Base-by-base conservation (phyloP, 2,888 invertebrate genomes). In the Calameuta pallipes region DNA sequence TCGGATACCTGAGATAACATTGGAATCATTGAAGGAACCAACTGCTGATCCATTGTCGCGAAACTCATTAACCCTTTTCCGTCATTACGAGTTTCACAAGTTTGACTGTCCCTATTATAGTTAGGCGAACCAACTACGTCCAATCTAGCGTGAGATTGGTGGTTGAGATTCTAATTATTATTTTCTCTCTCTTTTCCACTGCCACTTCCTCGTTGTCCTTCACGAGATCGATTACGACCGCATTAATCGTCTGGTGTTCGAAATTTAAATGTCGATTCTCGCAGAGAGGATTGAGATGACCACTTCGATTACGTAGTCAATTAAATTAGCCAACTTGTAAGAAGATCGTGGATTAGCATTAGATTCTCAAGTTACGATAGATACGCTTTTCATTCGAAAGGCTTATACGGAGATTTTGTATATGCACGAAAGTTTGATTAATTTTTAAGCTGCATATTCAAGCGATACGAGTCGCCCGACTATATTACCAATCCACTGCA, bases 21-120 rank as follows among this genome's bases (percentile, higher is more conserved):
- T 56, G 56, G 56, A 23, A 56, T 56, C 56, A 56, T 56, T 31
- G 71, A 34, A 23, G 34, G 71, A 34, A 71, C 71, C 31, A 71
- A 71, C 33, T n/a, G 33, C 23, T 34, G 71, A 34, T 71, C 71
- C 71, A 71, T 23, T 71, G 71, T 23, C 33, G 71, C 13, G 9
- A 34, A 34, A 71, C 31, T 71, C 71, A 34, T 71, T 71, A 71
- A 71, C 71, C 71, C 71, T 34, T 34, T 34, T 56, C 13, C 71
- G 71, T 71, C 71, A 23, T 71, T 71, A 31, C 31, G 34, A 71
- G 71, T 71, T 71, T 34, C 71, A 31, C 31, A 34, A 71, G 31
- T 34, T 71, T 71, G 71, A 71, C 23, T n/a, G 15, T 71, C 30
- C 31, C 31, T 71, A 23, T 12, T 56, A 56, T 56, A 56, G 56